Conservation (phyloP, 2,797 vertebrate genomes). For the Cottoperca gobio region DNA sequence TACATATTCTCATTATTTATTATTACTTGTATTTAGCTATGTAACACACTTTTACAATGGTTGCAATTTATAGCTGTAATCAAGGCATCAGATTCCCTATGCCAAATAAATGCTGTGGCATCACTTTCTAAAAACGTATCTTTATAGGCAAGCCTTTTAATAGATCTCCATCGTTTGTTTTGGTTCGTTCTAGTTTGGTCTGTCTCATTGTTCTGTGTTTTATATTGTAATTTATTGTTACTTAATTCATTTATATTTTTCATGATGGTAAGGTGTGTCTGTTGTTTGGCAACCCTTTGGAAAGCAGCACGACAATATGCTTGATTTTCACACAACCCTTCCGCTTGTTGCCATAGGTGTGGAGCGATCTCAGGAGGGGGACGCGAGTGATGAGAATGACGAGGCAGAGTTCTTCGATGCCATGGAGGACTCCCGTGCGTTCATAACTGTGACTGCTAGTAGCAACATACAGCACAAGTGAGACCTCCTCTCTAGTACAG, state of each 20-base stretch:
- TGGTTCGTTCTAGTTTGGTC: no score
- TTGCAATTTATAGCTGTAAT: neutral
- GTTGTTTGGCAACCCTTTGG: neutral
- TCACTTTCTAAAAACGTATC: neutral
- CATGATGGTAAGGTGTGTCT: neutral
- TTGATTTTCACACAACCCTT: neutral
- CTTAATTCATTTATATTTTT: neutral
- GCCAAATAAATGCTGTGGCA: neutral
- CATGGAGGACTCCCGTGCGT: slow-evolving; percentile 96
- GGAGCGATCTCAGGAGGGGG: slow-evolving; percentile 87
- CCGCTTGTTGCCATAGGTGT: slow-evolving; percentile 70
- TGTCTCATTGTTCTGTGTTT: no score
- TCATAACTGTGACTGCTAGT: slow-evolving; percentile 93
- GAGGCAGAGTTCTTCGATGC: slow-evolving; percentile 97
- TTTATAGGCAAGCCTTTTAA: no score
- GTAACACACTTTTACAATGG: neutral
- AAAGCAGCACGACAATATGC: neutral
- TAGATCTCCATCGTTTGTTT: no score
- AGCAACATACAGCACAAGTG: slow-evolving; percentile 91
- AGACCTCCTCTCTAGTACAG: slow-evolving; percentile 9
- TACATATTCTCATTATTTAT: neutral
- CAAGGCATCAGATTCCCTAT: neutral
- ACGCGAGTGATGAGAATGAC: slow-evolving; percentile 97
- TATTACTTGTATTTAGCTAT: neutral
- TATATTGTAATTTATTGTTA: no score